Evolutionary conservation across 2,797 vertebrate species (phyloP).

Genomic region (Sphenopsis melanotis): DNA sequence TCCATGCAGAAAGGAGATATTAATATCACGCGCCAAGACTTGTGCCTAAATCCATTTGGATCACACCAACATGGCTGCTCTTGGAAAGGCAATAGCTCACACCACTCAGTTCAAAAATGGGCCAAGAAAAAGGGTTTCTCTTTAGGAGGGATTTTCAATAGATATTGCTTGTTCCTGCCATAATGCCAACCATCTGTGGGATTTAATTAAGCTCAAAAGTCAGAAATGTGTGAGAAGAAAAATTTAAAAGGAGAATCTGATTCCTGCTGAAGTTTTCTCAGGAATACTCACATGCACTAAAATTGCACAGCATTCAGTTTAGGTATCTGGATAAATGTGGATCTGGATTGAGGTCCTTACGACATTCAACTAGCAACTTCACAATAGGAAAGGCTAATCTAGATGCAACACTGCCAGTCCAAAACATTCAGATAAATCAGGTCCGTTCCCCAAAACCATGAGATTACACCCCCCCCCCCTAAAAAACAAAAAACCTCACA

Average conservation of each 20-base stretch:
- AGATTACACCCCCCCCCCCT: neutral
- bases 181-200: neutral
- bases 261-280: neutral
- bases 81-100: neutral
- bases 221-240: neutral
- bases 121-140: neutral
- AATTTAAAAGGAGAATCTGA: neutral
- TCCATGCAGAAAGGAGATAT: neutral
- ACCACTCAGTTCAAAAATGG: neutral
- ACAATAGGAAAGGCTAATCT: neutral
- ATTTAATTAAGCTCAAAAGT: neutral
- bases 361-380: neutral
- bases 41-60: neutral
- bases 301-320: neutral
- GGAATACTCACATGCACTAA: neutral
- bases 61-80: neutral
- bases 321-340: neutral
- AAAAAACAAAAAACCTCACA: neutral
- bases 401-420: neutral
- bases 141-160: neutral
- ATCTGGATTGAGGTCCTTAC: neutral
- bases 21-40: rapidly evolving
- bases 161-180: neutral
- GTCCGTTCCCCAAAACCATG: neutral
- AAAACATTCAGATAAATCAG: neutral